Evolutionary conservation across 37 sponge, comb jelly and placozoan species (phyloP), one percentile per base, ranked within the genome.

Genomic region (Halichondria panicea): DNA sequence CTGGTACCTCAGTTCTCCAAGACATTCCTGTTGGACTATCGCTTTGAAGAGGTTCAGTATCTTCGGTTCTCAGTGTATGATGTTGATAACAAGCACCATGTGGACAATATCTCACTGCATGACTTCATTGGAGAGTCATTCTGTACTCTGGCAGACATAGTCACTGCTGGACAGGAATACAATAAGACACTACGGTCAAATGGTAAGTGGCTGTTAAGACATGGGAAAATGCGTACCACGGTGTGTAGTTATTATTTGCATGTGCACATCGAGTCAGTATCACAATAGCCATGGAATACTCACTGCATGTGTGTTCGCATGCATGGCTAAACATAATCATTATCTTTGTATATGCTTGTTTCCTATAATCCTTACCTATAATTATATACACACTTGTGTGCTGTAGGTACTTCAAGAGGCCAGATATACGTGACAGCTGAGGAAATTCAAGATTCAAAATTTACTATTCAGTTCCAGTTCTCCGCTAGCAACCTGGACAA

Each of bases 31-130:
- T 11, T 97, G 54, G 86, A 90, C 21, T 97, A 94, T 58, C 86
- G 76, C 41, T 97, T 97, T 80, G 97, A 97, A 79, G 94, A 94
- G 72, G 76, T 86, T 7, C 97, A 97, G 66, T 46, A 52, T 27
- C 66, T 97, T 36, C 84, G 77, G 68, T 79, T 97, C 68, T 63
- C 42, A 18, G 84, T 94, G 19, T 91, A 85, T 56, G 97, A 97
- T 59, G 72, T 90, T 18, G 94, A 93, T 32, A 55, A 87, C 56
- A 74, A 56, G 63, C 25, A 22, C 0, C 74, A 59, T 12, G 63
- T 89, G 21, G 78, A 81, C 25, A 76, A 91, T 41, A 33, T 82
- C 4, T 55, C 45, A 22, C 76, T 61, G 65, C 91, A 93, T 37
- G 87, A 93, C 62, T 68, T 82, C 36, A 82, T 93, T 45, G 94